A percentile compares a stretch with the other conserved stretches of the same genome.
phyloP scores from a whole-genome alignment of 2,113 vertebrate genomes.

The Holacanthus passer region DNA sequence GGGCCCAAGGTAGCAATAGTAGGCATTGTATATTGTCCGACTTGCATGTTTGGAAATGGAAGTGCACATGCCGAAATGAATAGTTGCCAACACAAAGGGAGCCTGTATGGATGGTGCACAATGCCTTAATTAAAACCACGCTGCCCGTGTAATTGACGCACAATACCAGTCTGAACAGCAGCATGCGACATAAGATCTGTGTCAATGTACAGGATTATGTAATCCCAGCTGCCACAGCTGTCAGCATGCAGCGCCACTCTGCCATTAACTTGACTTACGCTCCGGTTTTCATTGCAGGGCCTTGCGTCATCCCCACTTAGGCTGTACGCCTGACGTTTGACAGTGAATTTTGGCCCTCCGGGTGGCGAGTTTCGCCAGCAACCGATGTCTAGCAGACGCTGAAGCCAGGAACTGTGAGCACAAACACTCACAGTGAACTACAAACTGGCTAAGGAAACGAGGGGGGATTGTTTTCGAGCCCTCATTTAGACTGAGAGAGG shows the following conservation, averaged over 20 bases:
- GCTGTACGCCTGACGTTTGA: constrained; percentile 13
- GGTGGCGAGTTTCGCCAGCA: constrained; percentile 4
- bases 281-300: constrained; percentile 53
- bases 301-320: constrained; percentile 60
- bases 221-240: constrained; percentile 66
- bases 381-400: background rate
- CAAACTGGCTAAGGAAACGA: background rate
- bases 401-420: constrained; percentile 3
- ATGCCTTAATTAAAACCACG: constrained; percentile 60
- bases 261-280: constrained; percentile 54
- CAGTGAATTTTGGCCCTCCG: background rate
- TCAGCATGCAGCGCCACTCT: constrained; percentile 1
- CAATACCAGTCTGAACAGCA: constrained; percentile 55
- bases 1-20: background rate
- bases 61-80: constrained; percentile 24
- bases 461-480: constrained; percentile 4
- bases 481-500: background rate
- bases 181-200: constrained; percentile 53
- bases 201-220: constrained; percentile 66
- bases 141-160: constrained; percentile 51
- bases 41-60: constrained; percentile 19
- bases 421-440: background rate
- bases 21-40: constrained; percentile 26
- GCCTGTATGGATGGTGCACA: constrained; percentile 51
- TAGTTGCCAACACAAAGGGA: constrained; percentile 43